Evolutionary conservation across 2,113 vertebrate species (phyloP).

Genomic region (Dicaeum eximium): DNA sequence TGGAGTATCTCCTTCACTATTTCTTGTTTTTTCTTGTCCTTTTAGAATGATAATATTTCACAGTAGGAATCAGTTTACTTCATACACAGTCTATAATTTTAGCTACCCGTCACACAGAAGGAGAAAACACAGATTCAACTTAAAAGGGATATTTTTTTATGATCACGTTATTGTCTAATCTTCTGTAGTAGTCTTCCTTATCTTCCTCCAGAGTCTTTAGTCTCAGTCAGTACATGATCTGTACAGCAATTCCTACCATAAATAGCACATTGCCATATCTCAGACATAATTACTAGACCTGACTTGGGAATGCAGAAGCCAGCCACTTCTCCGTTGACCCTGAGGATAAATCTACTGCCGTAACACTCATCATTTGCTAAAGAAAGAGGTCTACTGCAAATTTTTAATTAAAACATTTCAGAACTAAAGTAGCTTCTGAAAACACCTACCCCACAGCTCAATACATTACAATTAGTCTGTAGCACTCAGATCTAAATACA

Average conservation of each 20-base stretch:
- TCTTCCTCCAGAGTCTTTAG: background rate
- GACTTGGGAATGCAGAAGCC: background rate
- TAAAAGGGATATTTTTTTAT: background rate
- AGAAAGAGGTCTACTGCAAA: background rate
- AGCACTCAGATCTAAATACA: background rate
- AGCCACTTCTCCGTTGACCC: background rate
- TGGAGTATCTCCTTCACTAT: background rate
- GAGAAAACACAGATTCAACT: background rate
- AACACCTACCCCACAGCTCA: background rate
- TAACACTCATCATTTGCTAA: background rate
- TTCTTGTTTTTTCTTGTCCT: background rate
- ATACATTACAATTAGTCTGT: background rate
- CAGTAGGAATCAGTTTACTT: background rate
- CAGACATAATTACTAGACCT: background rate
- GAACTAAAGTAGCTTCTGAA: background rate
- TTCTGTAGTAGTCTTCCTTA: background rate
- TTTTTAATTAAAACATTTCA: background rate
- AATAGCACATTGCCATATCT: accelerated
- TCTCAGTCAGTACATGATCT: background rate
- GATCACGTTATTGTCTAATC: background rate
- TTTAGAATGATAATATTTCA: background rate
- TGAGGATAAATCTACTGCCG: background rate
- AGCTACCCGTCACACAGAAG: background rate
- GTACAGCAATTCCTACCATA: background rate
- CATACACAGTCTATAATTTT: background rate